A percentile compares a stretch with the other conserved stretches of the same genome.
Evolutionary conservation across 2,113 vertebrate species (phyloP).

Genomic region (Cyphomyrus discorhynchus): DNA sequence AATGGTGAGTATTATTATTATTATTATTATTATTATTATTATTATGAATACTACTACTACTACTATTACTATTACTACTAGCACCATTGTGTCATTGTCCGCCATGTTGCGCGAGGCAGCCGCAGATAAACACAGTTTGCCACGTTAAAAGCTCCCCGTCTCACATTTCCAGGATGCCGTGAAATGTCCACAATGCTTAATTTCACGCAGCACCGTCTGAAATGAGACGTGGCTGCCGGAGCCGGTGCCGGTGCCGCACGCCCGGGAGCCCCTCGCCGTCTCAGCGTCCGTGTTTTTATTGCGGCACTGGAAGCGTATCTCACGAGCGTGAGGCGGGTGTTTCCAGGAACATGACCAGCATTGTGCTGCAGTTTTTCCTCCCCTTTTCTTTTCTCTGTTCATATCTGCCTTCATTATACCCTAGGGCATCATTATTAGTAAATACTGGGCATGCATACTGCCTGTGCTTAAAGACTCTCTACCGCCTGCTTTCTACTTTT

Average conservation of each 20-base stretch:
- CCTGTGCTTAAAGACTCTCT: neutral
- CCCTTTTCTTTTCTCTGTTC: neutral
- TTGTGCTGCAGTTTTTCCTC: conserved; percentile 15
- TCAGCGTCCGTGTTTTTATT: neutral
- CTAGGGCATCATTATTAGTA: neutral
- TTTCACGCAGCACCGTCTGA: neutral
- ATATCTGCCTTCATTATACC: neutral
- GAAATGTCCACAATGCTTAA: neutral
- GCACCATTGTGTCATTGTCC: conserved; percentile 70
- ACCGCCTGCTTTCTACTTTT: neutral
- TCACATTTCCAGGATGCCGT: neutral
- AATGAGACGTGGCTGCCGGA: neutral
- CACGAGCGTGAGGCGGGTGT: conserved; percentile 4
- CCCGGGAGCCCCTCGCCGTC: neutral
- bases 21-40: neutral
- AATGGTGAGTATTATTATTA: conserved; percentile 77
- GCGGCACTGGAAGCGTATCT: conserved; percentile 14
- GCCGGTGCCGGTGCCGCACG: neutral
- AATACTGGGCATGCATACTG: neutral
- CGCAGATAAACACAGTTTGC: conserved; percentile 65
- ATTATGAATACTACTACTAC: neutral
- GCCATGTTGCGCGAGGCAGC: conserved; percentile 68
- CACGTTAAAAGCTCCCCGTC: neutral
- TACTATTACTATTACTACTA: conserved; percentile 36
- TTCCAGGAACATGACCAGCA: conserved; percentile 16